These are phyloP conservation scores for Campylomormyrus tamandua DNA, from an alignment of 2,113 vertebrate genomes.

Conservation along the genomic window DNA sequence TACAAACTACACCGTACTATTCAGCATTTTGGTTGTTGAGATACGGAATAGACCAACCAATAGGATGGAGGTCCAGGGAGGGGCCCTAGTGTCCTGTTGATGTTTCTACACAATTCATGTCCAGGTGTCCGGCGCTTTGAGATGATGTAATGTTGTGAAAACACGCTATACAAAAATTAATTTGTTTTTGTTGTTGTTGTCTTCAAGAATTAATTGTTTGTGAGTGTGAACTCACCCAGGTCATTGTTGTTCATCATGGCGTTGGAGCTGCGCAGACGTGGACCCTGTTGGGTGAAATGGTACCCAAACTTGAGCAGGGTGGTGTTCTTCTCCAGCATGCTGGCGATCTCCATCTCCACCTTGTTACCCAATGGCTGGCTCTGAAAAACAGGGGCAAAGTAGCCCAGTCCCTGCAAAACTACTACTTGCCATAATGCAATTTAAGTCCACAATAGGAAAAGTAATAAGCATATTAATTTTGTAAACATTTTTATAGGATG, in stretches of 20 bases:
- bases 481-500: background rate
- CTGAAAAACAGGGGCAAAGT: conserved; percentile 48
- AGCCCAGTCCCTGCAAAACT: background rate
- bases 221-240: conserved; percentile 68
- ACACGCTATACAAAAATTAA: too few species aligned
- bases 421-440: background rate
- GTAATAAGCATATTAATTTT: background rate
- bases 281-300: conserved; percentile 96
- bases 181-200: too few species aligned
- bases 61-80: background rate
- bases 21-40: background rate
- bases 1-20: background rate
- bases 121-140: background rate
- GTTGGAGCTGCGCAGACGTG: conserved; percentile 84
- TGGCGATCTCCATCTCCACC: conserved; percentile 97
- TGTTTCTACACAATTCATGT: background rate
- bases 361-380: conserved; percentile 95
- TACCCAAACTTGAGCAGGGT: conserved; percentile 90
- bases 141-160: too few species aligned
- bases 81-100: background rate
- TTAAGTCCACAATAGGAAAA: background rate
- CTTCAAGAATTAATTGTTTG: background rate
- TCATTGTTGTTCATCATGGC: conserved; percentile 99
- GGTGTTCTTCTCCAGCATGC: conserved; percentile 89
- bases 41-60: background rate